Evolutionary conservation across 2,797 vertebrate species (phyloP).

Genomic region (Myotis pilosus): DNA sequence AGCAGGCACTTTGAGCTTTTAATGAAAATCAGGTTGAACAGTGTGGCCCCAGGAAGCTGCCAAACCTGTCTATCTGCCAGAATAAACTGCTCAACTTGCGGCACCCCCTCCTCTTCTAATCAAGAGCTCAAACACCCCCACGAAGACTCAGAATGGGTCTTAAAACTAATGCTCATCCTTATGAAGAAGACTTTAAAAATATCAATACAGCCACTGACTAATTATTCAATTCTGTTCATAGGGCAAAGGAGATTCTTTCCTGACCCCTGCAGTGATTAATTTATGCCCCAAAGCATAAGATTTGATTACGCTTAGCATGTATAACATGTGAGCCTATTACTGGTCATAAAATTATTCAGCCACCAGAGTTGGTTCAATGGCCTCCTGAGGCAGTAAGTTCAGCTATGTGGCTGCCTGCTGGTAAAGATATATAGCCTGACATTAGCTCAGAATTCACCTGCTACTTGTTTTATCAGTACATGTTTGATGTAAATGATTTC

Average conservation of each 20-base stretch:
- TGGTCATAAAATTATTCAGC: conserved; percentile 81
- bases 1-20: conserved; percentile 69
- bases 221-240: conserved; percentile 66
- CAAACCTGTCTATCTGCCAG: conserved; percentile 27
- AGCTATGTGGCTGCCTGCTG: conserved; percentile 65
- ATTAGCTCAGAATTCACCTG: conserved; percentile 62
- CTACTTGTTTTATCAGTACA: conserved; percentile 37
- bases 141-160: conserved; percentile 30
- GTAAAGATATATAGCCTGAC: conserved; percentile 53
- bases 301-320: conserved; percentile 78
- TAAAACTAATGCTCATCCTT: conserved; percentile 34
- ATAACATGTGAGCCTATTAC: conserved; percentile 74
- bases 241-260: conserved; percentile 76
- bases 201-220: conserved; percentile 58
- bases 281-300: conserved; percentile 80
- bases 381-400: conserved; percentile 65
- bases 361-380: conserved; percentile 56
- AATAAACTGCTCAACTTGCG: conserved; percentile 34
- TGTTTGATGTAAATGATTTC: conserved; percentile 40
- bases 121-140: conserved; percentile 54
- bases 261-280: conserved; percentile 74
- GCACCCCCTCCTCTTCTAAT: conserved; percentile 41
- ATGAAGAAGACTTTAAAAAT: conserved; percentile 54
- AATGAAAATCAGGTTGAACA: conserved; percentile 77
- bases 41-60: conserved; percentile 60